A percentile compares a stretch with the other conserved stretches of the same genome.
These are phyloP conservation scores for Monopterus albus DNA, from an alignment of 2,113 vertebrate species.

Conservation along the genomic window DNA sequence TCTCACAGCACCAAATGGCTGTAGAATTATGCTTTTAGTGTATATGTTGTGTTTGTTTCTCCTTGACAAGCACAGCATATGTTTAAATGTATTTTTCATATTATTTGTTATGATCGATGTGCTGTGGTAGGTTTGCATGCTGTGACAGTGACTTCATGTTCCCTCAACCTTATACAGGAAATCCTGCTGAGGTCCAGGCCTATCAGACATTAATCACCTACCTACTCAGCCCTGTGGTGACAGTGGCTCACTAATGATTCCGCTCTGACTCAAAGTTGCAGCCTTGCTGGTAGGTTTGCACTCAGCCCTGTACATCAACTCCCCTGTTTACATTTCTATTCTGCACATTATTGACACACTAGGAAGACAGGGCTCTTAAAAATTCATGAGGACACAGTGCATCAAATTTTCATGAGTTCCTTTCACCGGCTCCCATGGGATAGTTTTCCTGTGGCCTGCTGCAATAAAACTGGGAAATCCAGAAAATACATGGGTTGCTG, in stretches of 20 bases:
- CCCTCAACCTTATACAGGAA: background rate
- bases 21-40: too few relatives aligned
- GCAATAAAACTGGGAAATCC: constrained; percentile 39
- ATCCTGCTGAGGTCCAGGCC: constrained; percentile 24
- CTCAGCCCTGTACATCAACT: constrained; percentile 29
- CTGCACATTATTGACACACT: constrained; percentile 54
- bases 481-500: background rate
- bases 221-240: background rate
- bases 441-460: constrained; percentile 39
- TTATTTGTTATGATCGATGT: background rate
- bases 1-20: too few relatives aligned
- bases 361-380: constrained; percentile 52
- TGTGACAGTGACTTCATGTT: background rate
- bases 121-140: background rate
- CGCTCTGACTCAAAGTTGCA: background rate
- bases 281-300: constrained; percentile 32
- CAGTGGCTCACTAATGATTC: constrained; percentile 7
- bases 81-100: background rate
- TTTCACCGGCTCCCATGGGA: constrained; percentile 49
- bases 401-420: constrained; percentile 76
- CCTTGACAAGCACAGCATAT: too few relatives aligned
- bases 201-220: background rate
- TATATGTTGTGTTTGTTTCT: too few relatives aligned
- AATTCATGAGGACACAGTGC: constrained; percentile 68
- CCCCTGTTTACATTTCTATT: constrained; percentile 38